A percentile compares a stretch with the other conserved stretches of the same genome.
phyloP scores from a whole-genome alignment of 1,140 invertebrate genomes.

The Himalopsyche phryganea region DNA sequence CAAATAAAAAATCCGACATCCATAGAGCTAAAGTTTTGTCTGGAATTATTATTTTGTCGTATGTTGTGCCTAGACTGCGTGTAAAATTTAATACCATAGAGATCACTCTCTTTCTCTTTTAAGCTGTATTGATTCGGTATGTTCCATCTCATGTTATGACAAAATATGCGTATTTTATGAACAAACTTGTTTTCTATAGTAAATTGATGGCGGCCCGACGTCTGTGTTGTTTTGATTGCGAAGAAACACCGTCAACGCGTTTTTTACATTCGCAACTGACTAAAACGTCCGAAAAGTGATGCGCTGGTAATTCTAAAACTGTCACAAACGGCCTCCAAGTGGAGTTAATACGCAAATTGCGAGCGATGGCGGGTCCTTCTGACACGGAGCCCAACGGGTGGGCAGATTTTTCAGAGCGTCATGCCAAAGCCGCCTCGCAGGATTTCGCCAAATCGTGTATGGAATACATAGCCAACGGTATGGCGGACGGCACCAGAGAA shows the following conservation, averaged over 20 bases:
- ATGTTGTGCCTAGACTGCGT: conserved; percentile 13
- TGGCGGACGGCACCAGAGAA: conserved; percentile 61
- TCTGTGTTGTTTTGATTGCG: conserved; percentile 22
- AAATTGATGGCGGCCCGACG: conserved; percentile 21
- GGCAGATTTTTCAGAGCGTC: conserved; percentile 85
- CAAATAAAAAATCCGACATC: neutral
- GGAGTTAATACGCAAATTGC: conserved; percentile 23
- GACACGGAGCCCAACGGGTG: conserved; percentile 57
- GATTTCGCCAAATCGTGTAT: conserved; percentile 85
- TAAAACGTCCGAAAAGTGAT: conserved; percentile 12
- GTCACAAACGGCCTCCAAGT: conserved; percentile 21
- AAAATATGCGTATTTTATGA: conserved; percentile 21
- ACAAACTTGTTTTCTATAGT: conserved; percentile 22
- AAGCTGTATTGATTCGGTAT: neutral
- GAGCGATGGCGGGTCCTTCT: conserved; percentile 49
- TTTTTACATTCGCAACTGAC: neutral
- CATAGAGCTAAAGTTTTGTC: neutral
- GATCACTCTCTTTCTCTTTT: conserved; percentile 3
- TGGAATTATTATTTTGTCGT: conserved; percentile 1
- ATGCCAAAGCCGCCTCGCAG: conserved; percentile 75
- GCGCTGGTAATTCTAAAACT: conserved; percentile 4
- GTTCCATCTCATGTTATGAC: conserved; percentile 2
- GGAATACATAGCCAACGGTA: conserved; percentile 69
- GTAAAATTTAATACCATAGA: conserved; percentile 9
- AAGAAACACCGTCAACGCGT: conserved; percentile 3